Evolutionary conservation across 2,113 vertebrate species (phyloP), one percentile per base, ranked within the genome.

Genomic region (Pseudopipra pipra): DNA sequence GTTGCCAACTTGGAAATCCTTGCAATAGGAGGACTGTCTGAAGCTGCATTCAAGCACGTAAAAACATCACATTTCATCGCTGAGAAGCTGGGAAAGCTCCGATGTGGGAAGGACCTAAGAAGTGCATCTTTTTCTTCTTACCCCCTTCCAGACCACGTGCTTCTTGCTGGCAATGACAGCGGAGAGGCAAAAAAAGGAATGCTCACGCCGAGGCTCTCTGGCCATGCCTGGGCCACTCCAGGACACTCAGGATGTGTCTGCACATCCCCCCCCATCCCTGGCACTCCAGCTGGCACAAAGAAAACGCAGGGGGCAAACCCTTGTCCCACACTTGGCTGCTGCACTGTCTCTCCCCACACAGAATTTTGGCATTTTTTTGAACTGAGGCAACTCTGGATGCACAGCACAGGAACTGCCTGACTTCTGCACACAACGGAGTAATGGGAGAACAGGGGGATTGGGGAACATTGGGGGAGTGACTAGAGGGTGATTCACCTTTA

Each of bases 21-120:
- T 17, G 66, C 35, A 3, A 3, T 0, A 20, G 72, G 62, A 75
- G 56, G 13, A 72, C 4, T 0, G 1, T 12, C 66, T 11, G 76
- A 18, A 65, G 58, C 37, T 46, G 41, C 25, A 3, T 15, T 10
- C 11, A 2, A 37, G 56, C 33, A 28, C 0, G 1, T 24, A 9
- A 11, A 70, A 59, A 31, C 1, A 3, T 5, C 1, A 0, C 0
- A 1, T 33, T 85, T 51, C 59, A 31, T 3, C 14, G 1, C 11
- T 2, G 8, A 65, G 47, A 21, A 37, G 73, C 18, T 10, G 24
- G 51, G 63, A 88, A 70, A 74, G 13, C 35, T 70, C 58, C 28
- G 3, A 9, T 11, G 71, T 3, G 39, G 37, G 51, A 66, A 74
- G n/a, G 24, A n/a, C 43, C 19, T 25, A 41, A 49, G 43, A 89